Base-by-base conservation (phyloP, 2,797 vertebrate genomes). In the Eleutherodactylus coqui region DNA sequence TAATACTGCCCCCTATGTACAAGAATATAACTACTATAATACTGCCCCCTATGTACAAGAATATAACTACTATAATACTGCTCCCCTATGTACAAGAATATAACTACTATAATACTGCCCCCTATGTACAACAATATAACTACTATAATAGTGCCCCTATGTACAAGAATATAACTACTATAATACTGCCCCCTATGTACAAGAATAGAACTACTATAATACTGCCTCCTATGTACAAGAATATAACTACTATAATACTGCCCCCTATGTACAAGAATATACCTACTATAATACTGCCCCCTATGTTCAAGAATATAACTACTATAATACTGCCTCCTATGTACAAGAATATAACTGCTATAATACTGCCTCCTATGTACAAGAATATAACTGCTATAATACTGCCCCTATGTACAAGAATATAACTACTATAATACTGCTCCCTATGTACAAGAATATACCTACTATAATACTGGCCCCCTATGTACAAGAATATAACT, bases 121-220 rank as follows among this genome's bases (percentile, higher is more conserved):
- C 58, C 58, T 62, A 29, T 62, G 27, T 62, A 62, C n/a, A 62
- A 62, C n/a, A 62, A 62, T 34, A 64, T 64, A 64, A 64, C 60
- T 64, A 64, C 60, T 64, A 64, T 70, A 69, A 70, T 70, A 70
- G 19, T 38, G 62, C 32, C 34, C 67, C 67, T 70, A 41, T 70
- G 17, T 70, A 41, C 67, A 70, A 70, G 67, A 70, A 70, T 41
- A 38, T 70, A 64, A 64, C 29, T 32, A 32, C 62, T 64, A 64
- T 32, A 64, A 64, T 64, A 64, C 32, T 64, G 29, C 32, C 2
- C 3, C 60, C 29, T 62, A 32, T 62, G 11, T 29, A 62, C 27
- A 62, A 62, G 60, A 62, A 32, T 62, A 62, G 29, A 62, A 62
- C 60, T 60, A 60, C 55, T 60, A 60, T 60, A 60, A 60, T 55